Evolutionary conservation across 2,888 invertebrate genomes (phyloP).

Genomic region (Thymelicus lineola): DNA sequence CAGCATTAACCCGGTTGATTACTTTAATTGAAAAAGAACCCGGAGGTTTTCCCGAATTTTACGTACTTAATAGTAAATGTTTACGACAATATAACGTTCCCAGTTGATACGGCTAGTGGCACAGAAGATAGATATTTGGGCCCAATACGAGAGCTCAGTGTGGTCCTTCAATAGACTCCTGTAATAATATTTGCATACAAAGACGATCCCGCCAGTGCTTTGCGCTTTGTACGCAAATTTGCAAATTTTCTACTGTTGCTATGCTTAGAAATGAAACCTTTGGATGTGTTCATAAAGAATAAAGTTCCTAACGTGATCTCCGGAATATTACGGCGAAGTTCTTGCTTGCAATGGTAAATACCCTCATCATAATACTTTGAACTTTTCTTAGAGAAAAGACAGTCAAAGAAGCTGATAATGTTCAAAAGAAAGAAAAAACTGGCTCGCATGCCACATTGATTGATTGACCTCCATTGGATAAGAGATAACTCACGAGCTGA

Average conservation of each 20-base stretch:
- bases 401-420: too few species aligned
- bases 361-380: neutral
- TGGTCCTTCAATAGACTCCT: conserved; percentile 71
- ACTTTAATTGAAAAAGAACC: conserved; percentile 44
- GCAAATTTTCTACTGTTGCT: conserved; percentile 66
- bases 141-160: conserved; percentile 63
- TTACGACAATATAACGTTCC: conserved; percentile 60
- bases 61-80: conserved; percentile 54
- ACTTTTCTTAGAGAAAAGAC: neutral
- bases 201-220: conserved; percentile 66
- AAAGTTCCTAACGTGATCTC: conserved; percentile 25
- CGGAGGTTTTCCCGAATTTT: conserved; percentile 40
- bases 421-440: too few species aligned
- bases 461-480: too few species aligned
- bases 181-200: conserved; percentile 79
- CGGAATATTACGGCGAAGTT: conserved; percentile 22
- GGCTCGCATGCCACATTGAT: too few species aligned
- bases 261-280: conserved; percentile 46
- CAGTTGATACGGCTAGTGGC: conserved; percentile 50
- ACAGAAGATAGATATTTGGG: conserved; percentile 53
- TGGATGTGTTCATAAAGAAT: conserved; percentile 42
- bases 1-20: neutral
- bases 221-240: conserved; percentile 72
- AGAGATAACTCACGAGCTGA: too few species aligned
- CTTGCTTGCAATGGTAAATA: neutral